Conservation (phyloP, 2,888 invertebrate genomes). For the Apotomis turbidana region DNA sequence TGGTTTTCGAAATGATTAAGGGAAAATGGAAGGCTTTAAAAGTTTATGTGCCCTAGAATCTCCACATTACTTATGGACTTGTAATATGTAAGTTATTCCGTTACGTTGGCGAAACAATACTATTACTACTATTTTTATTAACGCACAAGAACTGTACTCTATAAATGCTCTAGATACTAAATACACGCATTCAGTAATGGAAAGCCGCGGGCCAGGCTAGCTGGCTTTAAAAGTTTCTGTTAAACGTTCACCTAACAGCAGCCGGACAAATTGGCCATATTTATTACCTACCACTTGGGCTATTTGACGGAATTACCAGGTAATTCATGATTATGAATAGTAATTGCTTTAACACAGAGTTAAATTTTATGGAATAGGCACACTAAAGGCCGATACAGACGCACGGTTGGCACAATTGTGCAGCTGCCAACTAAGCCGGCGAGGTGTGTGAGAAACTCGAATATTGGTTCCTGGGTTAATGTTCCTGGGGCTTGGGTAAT, state of each 20-base stretch:
- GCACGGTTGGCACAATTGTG: too few relatives aligned
- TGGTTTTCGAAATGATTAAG: too few relatives aligned
- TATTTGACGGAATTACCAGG: constrained; percentile 30
- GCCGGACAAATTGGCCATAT: constrained; percentile 29
- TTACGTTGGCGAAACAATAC: too few relatives aligned
- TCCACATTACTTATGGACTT: too few relatives aligned
- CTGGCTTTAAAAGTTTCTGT: neutral
- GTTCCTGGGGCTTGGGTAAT: too few relatives aligned
- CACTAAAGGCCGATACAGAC: neutral
- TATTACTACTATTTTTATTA: neutral
- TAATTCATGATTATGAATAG: constrained; percentile 37
- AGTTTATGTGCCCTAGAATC: too few relatives aligned
- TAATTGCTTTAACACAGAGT: constrained; percentile 19
- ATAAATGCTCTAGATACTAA: neutral
- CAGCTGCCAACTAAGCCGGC: too few relatives aligned
- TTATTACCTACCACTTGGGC: constrained; percentile 27
- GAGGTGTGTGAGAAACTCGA: too few relatives aligned
- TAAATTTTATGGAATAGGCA: constrained; percentile 25
- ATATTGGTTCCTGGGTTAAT: too few relatives aligned
- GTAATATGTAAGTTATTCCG: too few relatives aligned
- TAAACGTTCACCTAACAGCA: constrained; percentile 23
- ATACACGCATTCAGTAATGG: neutral
- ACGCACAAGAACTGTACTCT: neutral
- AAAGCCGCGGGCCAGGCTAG: constrained; percentile 7
- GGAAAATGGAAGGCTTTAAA: too few relatives aligned